Conservation (phyloP, 1,140 invertebrate species). For the Teleopsis dalmanni region DNA sequence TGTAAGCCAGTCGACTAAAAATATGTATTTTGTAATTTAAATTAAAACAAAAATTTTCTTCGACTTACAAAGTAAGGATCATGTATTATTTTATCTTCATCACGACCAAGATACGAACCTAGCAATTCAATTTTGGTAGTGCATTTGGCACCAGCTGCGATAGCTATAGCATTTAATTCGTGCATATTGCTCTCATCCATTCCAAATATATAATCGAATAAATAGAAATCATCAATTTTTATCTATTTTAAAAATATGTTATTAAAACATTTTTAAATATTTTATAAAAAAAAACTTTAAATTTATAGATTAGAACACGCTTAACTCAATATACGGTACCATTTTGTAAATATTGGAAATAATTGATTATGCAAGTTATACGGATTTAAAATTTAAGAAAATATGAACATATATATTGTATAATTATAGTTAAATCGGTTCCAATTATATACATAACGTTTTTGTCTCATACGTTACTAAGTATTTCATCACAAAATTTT, state of each 20-base stretch:
- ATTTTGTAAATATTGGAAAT: too few species aligned
- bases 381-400: too few species aligned
- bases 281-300: too few species aligned
- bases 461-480: too few species aligned
- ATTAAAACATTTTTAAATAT: background rate
- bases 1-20: constrained; percentile 25
- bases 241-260: constrained; percentile 45
- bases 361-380: too few species aligned
- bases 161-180: constrained; percentile 54
- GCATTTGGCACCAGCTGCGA: constrained; percentile 41
- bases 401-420: too few species aligned
- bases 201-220: constrained; percentile 79
- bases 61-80: constrained; percentile 78
- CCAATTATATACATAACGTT: background rate
- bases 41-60: background rate
- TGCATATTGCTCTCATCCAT: constrained; percentile 78
- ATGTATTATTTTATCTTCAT: constrained; percentile 67
- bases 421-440: too few species aligned
- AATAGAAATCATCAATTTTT: constrained; percentile 60
- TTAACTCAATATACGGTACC: too few species aligned
- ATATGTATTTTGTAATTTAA: background rate
- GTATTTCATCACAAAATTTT: too few species aligned
- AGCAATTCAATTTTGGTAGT: constrained; percentile 67
- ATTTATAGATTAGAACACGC: too few species aligned
- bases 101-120: constrained; percentile 66